Evolutionary conservation across 2,113 vertebrate genomes (phyloP), one percentile per base, ranked within the genome.

Genomic region (Mormyrus lacerda): DNA sequence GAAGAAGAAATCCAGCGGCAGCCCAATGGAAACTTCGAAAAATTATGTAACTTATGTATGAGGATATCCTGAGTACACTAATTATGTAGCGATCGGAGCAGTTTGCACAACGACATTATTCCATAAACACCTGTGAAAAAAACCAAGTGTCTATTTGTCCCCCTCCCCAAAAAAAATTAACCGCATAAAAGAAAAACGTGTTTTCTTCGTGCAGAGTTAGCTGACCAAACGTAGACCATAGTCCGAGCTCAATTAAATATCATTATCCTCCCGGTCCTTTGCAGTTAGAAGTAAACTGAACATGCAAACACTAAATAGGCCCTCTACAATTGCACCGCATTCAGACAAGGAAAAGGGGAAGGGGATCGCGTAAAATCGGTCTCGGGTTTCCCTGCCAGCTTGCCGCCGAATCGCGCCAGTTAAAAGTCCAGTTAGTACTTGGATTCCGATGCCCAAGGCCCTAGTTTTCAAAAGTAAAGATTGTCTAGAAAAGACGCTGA

Each of bases 1-100:
- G 90, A 51, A 87, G 89, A 91, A 93, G 88, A 19, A 91, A 58
- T 92, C 94, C 92, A 90, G 90, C 93, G 93, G 93, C 90, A 90
- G 91, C 92, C 92, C 93, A 82, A 89, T 50, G 73, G 51, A 42
- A 90, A 79, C 76, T 87, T 89, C n/a, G 51, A 42, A 90, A 55
- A 44, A 76, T 90, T 42, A n/a, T n/a, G n/a, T n/a, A 85, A 73
- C 53, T 73, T 86, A 39, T 47, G 69, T 79, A 31, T 35, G 50
- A 83, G 31, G 76, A 82, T 83, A 58, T 44, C 89, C 51, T 1
- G 42, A 85, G 48, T 65, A 39, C 89, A 35, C 85, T 87, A 79
- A 53, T 87, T 27, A 87, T n/a, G 42, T 31, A 55, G 85, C 85
- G n/a, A 58, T 48, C 85, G 11, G 48, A 35, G 69, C 1, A 24